Base-by-base conservation (phyloP, 2,888 invertebrate species). In the Ophioninae sp. region DNA sequence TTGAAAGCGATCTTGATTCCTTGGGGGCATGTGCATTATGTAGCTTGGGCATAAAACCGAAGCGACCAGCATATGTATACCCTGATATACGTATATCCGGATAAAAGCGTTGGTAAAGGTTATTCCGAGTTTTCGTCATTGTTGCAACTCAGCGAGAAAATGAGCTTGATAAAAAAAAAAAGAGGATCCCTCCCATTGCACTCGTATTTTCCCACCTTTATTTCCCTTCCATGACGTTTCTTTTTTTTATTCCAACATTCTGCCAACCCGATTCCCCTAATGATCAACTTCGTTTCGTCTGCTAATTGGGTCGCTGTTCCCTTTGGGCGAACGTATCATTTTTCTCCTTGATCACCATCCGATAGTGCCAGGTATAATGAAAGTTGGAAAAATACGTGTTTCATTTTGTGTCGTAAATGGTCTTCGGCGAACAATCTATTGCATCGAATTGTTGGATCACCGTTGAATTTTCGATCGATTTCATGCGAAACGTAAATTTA, bases 261-360 rank as follows among this genome's bases (percentile, higher is more conserved):
- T 3, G 65, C 81, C 77, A 75, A 79, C 79, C 78, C 61, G 75
- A 84, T 81, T 78, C 81, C 72, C 84, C 81, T 84, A 83, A 83
- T 81, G 81, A 84, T 81, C 74, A 76, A 75, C 81, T 79, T 79
- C 81, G 69, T 81, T 77, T 69, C 78, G 67, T 78, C 57, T 75
- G 79, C 81, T 81, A 84, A 84, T 84, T 84, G 79, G 84, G 79
- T 79, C 84, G 81, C 70, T 73, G 81, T 79, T 78, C 72, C 75
- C 79, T 72, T 74, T 70, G 67, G 84, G 62, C 61, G 67, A 57
- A 75, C 74, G 75, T 81, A 75, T 72, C 64, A 81, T 61, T 79
- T 72, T 64, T 75, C 61, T 30, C 70, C 50, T 69, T 70, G 30
- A 57, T 57, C 37, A 50, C 70, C 65, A 50, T 64, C 72, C 21